Conservation (phyloP, 30 jellyfish, hydroid and myxozoan species). For the Catostylus mosaicus region DNA sequence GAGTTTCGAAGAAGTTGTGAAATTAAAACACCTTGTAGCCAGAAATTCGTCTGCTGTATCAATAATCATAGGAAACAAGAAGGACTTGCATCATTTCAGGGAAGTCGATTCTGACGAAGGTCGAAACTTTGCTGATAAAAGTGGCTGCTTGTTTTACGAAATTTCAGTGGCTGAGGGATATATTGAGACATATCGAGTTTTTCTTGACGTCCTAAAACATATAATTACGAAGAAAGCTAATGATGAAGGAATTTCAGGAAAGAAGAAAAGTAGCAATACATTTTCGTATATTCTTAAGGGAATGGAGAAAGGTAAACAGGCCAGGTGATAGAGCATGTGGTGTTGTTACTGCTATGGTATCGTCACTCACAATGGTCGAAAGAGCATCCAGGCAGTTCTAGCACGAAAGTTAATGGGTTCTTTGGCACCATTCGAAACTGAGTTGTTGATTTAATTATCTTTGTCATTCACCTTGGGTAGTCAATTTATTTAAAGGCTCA, state of each 20-base stretch:
- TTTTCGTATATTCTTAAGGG: constrained; percentile 77
- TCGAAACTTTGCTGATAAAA: constrained; percentile 73
- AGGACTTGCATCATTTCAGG: constrained; percentile 87
- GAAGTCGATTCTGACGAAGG: constrained; percentile 90
- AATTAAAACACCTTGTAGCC: constrained; percentile 57
- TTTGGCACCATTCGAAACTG: too few relatives aligned
- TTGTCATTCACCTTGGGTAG: too few relatives aligned
- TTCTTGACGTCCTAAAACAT: constrained; percentile 67
- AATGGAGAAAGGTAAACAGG: constrained; percentile 66
- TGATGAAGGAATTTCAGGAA: constrained; percentile 77
- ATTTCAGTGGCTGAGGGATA: constrained; percentile 91
- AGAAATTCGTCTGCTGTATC: constrained; percentile 64
- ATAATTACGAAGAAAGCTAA: constrained; percentile 63
- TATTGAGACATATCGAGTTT: constrained; percentile 79
- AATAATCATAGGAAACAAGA: constrained; percentile 78
- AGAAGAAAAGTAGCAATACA: constrained; percentile 67
- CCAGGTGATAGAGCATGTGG: constrained; percentile 33
- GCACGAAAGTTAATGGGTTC: background rate
- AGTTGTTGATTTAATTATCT: too few relatives aligned
- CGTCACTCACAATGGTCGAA: background rate
- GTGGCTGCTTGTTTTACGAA: constrained; percentile 74
- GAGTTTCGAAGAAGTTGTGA: constrained; percentile 73
- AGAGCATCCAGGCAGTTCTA: background rate
- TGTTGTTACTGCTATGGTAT: background rate
- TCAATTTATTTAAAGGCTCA: too few relatives aligned